Evolutionary conservation across 2,888 invertebrate species (phyloP).

Genomic region (Papilio elwesi): DNA sequence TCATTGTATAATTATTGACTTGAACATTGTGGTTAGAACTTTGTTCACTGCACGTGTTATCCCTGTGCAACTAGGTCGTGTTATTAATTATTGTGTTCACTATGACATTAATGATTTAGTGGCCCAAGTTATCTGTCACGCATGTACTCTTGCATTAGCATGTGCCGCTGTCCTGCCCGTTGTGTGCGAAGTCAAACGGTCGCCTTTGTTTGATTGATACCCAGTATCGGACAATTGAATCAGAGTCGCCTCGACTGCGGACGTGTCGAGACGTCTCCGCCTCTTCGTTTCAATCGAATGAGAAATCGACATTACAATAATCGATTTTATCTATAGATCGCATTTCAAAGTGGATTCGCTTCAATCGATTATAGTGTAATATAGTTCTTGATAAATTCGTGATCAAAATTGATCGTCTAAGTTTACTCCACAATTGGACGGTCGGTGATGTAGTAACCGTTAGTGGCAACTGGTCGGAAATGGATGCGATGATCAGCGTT

Average conservation of each 20-base stretch:
- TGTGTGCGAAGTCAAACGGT: slow-evolving; percentile 41
- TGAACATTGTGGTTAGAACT: slow-evolving; percentile 47
- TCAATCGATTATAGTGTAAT: background rate
- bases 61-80: slow-evolving; percentile 70
- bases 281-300: background rate
- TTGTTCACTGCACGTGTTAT: slow-evolving; percentile 55
- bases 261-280: slow-evolving; percentile 39
- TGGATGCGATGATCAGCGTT: slow-evolving; percentile 78
- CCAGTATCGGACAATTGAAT: slow-evolving; percentile 42
- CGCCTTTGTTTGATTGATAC: slow-evolving; percentile 45
- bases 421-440: slow-evolving; percentile 62
- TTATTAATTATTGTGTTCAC: slow-evolving; percentile 62
- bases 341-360: slow-evolving; percentile 20
- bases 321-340: background rate
- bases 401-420: slow-evolving; percentile 61
- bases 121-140: slow-evolving; percentile 65
- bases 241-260: slow-evolving; percentile 43
- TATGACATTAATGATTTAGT: slow-evolving; percentile 53
- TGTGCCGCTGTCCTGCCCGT: slow-evolving; percentile 16
- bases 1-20: background rate
- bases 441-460: slow-evolving; percentile 71
- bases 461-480: slow-evolving; percentile 57
- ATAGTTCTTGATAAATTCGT: slow-evolving; percentile 8
- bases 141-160: slow-evolving; percentile 50
- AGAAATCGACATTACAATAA: slow-evolving; percentile 32